Evolutionary conservation across 30 jellyfish, hydroid and myxozoan species (phyloP).

Genomic region (Rhopilema esculentum): DNA sequence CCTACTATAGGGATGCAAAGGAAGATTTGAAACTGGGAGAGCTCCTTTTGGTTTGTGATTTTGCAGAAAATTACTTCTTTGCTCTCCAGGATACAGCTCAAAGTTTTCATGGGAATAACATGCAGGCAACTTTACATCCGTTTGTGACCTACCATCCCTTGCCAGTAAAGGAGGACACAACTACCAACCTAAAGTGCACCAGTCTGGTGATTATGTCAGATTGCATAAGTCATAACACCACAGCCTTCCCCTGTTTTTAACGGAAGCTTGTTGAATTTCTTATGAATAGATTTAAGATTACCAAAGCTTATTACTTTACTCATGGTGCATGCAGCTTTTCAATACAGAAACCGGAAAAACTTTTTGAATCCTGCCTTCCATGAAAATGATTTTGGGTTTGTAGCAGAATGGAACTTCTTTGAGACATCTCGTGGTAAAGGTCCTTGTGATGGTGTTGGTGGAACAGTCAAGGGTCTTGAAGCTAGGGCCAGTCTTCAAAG

Average conservation of each 20-base stretch:
- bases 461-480: too few species aligned
- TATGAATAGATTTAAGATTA: not conserved
- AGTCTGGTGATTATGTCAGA: conserved; percentile 11
- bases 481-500: conserved; percentile 61
- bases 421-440: conserved; percentile 68
- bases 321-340: conserved; percentile 20
- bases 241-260: not conserved
- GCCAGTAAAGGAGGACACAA: not conserved
- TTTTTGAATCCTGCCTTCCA: not conserved
- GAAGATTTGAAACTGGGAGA: conserved; percentile 2
- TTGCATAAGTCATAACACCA: conserved; percentile 14
- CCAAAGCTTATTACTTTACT: conserved; percentile 1
- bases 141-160: conserved; percentile 13
- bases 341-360: conserved; percentile 12
- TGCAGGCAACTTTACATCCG: conserved; percentile 58
- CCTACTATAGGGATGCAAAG: not conserved
- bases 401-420: conserved; percentile 22
- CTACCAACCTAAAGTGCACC: not conserved
- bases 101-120: conserved; percentile 59
- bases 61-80: conserved; percentile 49
- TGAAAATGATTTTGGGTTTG: conserved; percentile 42
- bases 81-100: conserved; percentile 59
- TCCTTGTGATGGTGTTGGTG: conserved; percentile 49
- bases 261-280: not conserved
- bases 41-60: conserved; percentile 22